Conservation (phyloP, 2,113 vertebrate genomes). For the Sceloporus undulatus region DNA sequence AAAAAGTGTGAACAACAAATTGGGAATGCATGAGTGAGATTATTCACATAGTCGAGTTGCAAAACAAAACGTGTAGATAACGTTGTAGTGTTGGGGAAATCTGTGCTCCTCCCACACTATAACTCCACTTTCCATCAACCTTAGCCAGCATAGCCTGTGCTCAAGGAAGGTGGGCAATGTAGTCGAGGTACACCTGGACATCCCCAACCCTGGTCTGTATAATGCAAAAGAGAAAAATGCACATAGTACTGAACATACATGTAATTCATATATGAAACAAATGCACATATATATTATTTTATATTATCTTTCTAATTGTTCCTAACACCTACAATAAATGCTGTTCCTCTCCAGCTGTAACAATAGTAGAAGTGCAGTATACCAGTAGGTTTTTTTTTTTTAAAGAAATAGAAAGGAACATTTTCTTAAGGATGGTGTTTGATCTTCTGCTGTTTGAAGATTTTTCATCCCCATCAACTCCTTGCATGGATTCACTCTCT, state of each 20-base stretch:
- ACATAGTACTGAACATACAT: not conserved
- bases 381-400: not conserved
- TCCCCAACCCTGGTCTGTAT: too few relatives aligned
- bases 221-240: not conserved
- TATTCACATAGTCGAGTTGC: too few relatives aligned
- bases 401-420: not conserved
- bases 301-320: not conserved
- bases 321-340: not conserved
- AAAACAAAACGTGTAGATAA: too few relatives aligned
- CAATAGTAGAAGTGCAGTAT: not conserved
- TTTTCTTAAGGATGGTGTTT: not conserved
- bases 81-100: too few relatives aligned
- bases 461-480: not conserved
- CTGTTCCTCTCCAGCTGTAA: not conserved
- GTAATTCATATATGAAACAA: not conserved
- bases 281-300: not conserved
- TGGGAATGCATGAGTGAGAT: too few relatives aligned
- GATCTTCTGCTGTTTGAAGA: slow-evolving; percentile 5
- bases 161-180: too few relatives aligned
- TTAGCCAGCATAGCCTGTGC: too few relatives aligned
- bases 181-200: too few relatives aligned
- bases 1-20: too few relatives aligned
- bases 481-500: not conserved
- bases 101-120: too few relatives aligned
- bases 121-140: too few relatives aligned